Conservation (phyloP, 2,888 invertebrate species). For the Metalampra italica region DNA sequence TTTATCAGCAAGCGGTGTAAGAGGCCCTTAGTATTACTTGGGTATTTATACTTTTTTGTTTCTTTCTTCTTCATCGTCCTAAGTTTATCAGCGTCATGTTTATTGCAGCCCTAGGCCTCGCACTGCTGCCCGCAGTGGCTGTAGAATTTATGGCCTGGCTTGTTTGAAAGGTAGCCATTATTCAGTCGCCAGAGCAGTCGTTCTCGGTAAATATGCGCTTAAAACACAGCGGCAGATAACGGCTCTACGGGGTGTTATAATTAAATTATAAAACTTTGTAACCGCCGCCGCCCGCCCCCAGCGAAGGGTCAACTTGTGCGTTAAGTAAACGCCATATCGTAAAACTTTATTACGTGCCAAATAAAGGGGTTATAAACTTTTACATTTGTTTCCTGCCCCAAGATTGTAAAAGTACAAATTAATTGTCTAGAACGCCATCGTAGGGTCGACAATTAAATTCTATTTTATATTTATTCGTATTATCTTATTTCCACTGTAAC, state of each 20-base stretch:
- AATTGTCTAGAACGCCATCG: constrained; percentile 24
- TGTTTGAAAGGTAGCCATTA: no score
- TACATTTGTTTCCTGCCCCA: constrained; percentile 55
- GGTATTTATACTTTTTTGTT: no score
- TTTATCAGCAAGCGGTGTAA: no score
- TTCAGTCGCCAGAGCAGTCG: neutral
- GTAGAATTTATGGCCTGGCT: no score
- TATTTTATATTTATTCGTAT: constrained; percentile 15
- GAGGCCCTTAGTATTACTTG: no score
- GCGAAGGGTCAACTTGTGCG: constrained; percentile 67
- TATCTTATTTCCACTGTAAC: constrained; percentile 12
- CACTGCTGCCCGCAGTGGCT: no score
- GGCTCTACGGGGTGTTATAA: constrained; percentile 68
- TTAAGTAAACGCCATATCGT: constrained; percentile 69
- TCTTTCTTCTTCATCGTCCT: no score
- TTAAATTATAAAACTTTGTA: constrained; percentile 76
- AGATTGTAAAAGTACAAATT: constrained; percentile 52
- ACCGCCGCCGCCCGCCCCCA: constrained; percentile 32
- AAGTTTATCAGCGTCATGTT: no score
- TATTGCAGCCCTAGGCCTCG: no score
- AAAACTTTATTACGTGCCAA: constrained; percentile 75
- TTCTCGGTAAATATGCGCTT: neutral
- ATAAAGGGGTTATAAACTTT: constrained; percentile 72
- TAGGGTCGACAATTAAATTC: constrained; percentile 11
- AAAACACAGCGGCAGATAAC: constrained; percentile 31